Evolutionary conservation across 2,888 invertebrate species (phyloP), one percentile per base, ranked within the genome.

Genomic region (Dyspetes luteomarginatus): DNA sequence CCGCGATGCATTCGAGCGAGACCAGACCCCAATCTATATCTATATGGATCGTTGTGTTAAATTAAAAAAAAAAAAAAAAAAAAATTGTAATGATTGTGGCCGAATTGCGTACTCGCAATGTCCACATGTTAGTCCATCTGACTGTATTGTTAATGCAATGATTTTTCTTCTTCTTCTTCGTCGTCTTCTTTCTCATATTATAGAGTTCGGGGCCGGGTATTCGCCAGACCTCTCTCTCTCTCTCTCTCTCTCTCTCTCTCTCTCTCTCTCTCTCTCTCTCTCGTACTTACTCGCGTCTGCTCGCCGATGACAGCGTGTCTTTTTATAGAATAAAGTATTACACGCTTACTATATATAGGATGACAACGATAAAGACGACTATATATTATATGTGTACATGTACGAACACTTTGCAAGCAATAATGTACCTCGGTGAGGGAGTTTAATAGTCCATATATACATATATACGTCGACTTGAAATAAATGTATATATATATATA

Each of bases 291-390:
- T 24, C 45, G 52, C 26, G 81, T 55, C 48, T 52, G 45, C 81
- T 83, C 84, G 77, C 2, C 84, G 87, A 88, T 89, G 89, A 89
- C 88, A 86, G 74, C 78, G 84, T 84, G 84, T 88, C 88, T 89
- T 89, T 89, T 89, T 89, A 89, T 89, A 89, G 89, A 85, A 80
- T 76, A 48, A 74, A 82, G 45, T 64, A 78, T 84, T 80, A 77
- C 77, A 71, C 64, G 7, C 22, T 28, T 50, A n/a, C n/a, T n/a
- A 26, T 45, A 12, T 56, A 65, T 65, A 45, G 30, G 45, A 52
- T 17, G 19, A 36, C 36, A 15, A 22, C 28, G 4, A 60, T 36
- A 36, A 36, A 36, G 7, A 12, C 36, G 7, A 36, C 36, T 36
- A 36, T 9, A 0, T 36, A 36, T 7, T 36, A 36, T 36, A 36